Conservation (phyloP, 1,140 invertebrate species). For the Tribolium castaneum region DNA sequence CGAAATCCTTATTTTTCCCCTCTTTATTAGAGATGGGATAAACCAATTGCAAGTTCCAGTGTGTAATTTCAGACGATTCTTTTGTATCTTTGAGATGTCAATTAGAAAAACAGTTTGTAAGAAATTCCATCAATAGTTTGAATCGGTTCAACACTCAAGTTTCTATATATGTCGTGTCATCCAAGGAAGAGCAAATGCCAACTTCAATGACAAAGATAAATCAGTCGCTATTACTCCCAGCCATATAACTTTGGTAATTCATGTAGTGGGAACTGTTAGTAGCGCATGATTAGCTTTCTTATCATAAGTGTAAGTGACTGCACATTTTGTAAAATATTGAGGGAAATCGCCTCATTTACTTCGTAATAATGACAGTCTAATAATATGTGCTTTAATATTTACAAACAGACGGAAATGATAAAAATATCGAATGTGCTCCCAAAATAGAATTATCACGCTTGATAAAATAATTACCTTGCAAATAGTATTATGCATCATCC, state of each 20-base stretch:
- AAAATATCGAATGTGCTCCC: not conserved
- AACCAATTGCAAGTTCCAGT: conserved; percentile 5
- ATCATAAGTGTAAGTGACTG: not conserved
- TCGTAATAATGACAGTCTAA: not conserved
- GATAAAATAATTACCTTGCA: conserved; percentile 25
- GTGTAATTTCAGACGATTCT: not conserved
- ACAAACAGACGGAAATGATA: conserved; percentile 12
- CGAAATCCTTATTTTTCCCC: conserved; percentile 8
- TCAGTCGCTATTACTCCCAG: not conserved
- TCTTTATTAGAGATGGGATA: not conserved
- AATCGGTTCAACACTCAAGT: not conserved
- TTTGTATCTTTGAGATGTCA: not conserved
- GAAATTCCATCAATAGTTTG: not conserved
- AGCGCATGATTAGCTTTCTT: not conserved
- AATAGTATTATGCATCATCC: conserved; percentile 10
- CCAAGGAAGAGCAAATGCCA: not conserved
- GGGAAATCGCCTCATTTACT: not conserved
- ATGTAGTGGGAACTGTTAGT: not conserved
- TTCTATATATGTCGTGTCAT: not conserved
- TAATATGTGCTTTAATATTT: not conserved
- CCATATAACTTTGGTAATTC: not conserved
- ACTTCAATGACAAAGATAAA: not conserved
- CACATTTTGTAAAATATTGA: not conserved
- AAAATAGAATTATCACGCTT: conserved; percentile 16
- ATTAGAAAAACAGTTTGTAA: not conserved